Base-by-base conservation (phyloP, 2,113 vertebrate genomes). In the Bubalus kerabau region DNA sequence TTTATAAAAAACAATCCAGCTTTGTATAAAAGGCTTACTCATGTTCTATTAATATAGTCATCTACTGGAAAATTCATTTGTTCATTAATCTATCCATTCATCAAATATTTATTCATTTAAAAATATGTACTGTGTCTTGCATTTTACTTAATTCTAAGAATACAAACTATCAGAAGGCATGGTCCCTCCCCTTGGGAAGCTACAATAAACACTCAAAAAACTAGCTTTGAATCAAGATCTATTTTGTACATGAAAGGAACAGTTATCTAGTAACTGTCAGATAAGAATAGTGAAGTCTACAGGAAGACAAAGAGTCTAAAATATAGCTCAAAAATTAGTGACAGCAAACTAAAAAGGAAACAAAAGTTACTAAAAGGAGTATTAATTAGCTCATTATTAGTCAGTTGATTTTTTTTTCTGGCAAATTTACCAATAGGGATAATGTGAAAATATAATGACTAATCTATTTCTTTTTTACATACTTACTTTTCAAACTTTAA, bases 1-100 rank as follows among this genome's bases (percentile, higher is more conserved):
- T 91, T 90, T 85, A 74, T 48, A 85, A 88, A 98, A 96, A 48
- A 23, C 11, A 87, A 95, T 84, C n/a, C 11, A 87, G 13, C 24
- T 83, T 36, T 56, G 12, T 32, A 10, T 16, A 32, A 57, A 67
- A 23, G 10, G 7, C 28, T 74, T 81, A 87, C 48, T 84, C 48
- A 26, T 62, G 23, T 71, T 91, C 30, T 60, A 32, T 64, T 84
- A 88, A 88, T 62, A 81, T 14, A 80, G 9, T 67, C 60, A 67
- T 56, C 71, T 83, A n/a, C 15, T 86, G 13, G 7, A 21, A 93
- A 96, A 74, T 48, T 74, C 52, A 90, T 36, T 87, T 21, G 71
- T 84, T 90, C 43, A 87, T 52, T 76, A 7, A 93, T 59, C 43
- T 84, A 32, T 50, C 50, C 32, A 90, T 87, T 81, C 50, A 87